Evolutionary conservation across 1,140 invertebrate species (phyloP).

Genomic region (Stegodyphus dumicola): DNA sequence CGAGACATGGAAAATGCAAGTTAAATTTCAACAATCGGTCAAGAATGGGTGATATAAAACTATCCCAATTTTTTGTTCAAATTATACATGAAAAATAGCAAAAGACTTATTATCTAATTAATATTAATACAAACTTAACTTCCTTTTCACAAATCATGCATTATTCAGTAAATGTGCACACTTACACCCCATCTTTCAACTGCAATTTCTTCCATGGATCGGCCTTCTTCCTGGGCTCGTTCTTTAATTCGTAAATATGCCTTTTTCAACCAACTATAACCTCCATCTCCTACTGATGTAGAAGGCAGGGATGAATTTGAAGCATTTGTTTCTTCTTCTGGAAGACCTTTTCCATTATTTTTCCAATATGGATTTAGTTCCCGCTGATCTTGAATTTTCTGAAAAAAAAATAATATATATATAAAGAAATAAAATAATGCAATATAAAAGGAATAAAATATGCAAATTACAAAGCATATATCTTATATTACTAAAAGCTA

Average conservation of each 20-base stretch:
- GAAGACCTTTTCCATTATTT: slow-evolving; percentile 85
- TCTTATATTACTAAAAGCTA: background rate
- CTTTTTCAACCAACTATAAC: slow-evolving; percentile 73
- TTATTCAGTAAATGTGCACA: too few species aligned
- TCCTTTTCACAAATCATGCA: too few species aligned
- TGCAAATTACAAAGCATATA: background rate
- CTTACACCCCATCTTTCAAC: slow-evolving; percentile 76
- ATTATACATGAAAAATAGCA: too few species aligned
- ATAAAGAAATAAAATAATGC: background rate
- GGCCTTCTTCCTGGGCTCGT: slow-evolving; percentile 73
- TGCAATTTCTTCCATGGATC: slow-evolving; percentile 74
- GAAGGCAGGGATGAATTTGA: slow-evolving; percentile 48
- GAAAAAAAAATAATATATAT: slow-evolving; percentile 16
- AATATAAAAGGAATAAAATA: background rate
- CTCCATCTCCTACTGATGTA: slow-evolving; percentile 67
- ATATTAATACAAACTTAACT: too few species aligned
- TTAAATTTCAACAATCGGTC: too few species aligned
- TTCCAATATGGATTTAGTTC: slow-evolving; percentile 96
- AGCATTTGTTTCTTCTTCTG: slow-evolving; percentile 66
- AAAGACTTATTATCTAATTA: too few species aligned
- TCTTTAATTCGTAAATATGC: slow-evolving; percentile 73
- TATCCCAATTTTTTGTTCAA: too few species aligned
- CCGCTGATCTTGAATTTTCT: slow-evolving; percentile 78
- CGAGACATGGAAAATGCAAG: too few species aligned
- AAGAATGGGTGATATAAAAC: too few species aligned